Base-by-base conservation (phyloP, 53 echinoderm and acorn worm genomes). In the Paelopatides confundens region DNA sequence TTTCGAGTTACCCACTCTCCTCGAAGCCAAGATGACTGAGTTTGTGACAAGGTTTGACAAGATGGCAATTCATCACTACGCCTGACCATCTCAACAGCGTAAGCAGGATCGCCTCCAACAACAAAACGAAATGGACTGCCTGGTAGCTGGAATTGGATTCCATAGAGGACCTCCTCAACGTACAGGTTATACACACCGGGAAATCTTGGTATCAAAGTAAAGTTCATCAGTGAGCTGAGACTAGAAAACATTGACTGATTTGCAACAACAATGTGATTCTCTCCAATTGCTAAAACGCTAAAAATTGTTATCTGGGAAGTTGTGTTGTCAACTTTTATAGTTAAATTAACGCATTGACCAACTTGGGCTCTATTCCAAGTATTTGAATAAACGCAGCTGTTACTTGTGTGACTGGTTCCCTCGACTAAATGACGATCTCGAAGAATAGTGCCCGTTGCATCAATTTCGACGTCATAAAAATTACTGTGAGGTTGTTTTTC, bases 91-190 rank as follows among this genome's bases (percentile, higher is more conserved):
- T 30, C 79, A 4, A 24, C 35, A 18, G 30, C 34, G 34, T 79
- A 11, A 3, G 10, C 10, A 11, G 31, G 31, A 13, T 51, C 52
- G 14, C 79, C 79, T 3, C 27, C 29, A 51, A 79, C 34, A 14
- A 53, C 50, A 13, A 79, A 33, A 21, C 53, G 79, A 48, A 79
- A 79, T 5, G 79, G 79, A 21, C 79, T 79, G 18, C 79, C 79
- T 15, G 58, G 79, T 24, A 79, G 33, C 58, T 79, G 79, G 0
- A 50, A 12, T 53, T 79, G 79, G 6, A 12, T 14, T 10, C 4
- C 5, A 11, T 1, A 14, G 31, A 30, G 31, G 1, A 79, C 28
- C 13, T 79, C 52, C 29, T 79, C 79, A 4, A 79, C 52, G 8
- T 52, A 79, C 15, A 79, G 31, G 34, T 79, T 47, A 33, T 79